phyloP scores from a whole-genome alignment of 1,140 invertebrate genomes.

The Periplaneta americana region DNA sequence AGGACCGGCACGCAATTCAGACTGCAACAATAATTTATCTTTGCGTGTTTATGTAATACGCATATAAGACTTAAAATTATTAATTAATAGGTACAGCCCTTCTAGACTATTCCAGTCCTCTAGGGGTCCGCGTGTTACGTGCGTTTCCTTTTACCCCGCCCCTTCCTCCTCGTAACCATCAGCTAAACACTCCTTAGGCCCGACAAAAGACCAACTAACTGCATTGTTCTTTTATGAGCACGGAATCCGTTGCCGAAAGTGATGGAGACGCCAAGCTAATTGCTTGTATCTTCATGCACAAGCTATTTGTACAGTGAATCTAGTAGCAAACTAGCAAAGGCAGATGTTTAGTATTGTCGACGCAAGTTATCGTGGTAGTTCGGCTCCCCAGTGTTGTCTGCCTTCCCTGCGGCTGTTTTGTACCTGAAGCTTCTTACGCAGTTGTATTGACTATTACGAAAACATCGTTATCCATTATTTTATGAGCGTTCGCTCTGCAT shows the following conservation, averaged over 20 bases:
- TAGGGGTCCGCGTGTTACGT: not conserved
- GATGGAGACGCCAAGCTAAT: not conserved
- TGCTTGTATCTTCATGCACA: not conserved
- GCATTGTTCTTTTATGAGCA: not conserved
- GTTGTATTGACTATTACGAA: no score
- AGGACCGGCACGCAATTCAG: not conserved
- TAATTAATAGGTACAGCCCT: not conserved
- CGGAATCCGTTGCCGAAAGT: not conserved
- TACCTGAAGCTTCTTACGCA: no score
- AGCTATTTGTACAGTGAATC: not conserved
- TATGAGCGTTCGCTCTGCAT: no score
- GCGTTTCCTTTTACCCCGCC: not conserved
- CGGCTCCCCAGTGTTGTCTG: no score
- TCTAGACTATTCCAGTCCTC: not conserved
- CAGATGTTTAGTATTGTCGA: no score
- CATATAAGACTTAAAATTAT: not conserved
- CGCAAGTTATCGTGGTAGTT: no score
- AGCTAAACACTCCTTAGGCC: not conserved
- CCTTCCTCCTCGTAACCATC: not conserved
- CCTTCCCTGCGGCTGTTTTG: no score
- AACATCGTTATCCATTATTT: no score
- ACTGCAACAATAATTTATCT: not conserved
- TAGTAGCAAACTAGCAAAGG: no score
- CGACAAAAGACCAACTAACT: not conserved
- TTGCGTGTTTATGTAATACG: not conserved